These are phyloP conservation scores for Pocota personata DNA, from an alignment of 2,888 invertebrate genomes.

Conservation along the genomic window DNA sequence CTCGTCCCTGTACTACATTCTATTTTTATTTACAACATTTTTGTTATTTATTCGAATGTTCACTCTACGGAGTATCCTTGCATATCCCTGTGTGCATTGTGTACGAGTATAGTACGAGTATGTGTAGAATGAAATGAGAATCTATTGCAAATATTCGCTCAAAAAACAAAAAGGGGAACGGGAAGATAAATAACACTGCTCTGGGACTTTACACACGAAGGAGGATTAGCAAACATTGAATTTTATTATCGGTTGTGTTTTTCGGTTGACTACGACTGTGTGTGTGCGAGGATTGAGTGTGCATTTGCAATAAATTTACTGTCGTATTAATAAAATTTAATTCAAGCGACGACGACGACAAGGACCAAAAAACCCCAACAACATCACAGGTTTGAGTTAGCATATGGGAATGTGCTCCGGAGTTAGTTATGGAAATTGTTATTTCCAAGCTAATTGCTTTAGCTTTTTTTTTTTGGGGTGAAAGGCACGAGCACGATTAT, in stretches of 20 bases:
- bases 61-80: slow-evolving; percentile 43
- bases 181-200: slow-evolving; percentile 35
- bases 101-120: not conserved
- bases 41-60: slow-evolving; percentile 70
- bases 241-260: slow-evolving; percentile 71
- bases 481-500: slow-evolving; percentile 35
- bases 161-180: slow-evolving; percentile 13
- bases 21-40: slow-evolving; percentile 68
- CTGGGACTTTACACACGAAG: slow-evolving; percentile 43
- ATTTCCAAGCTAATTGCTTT: slow-evolving; percentile 66
- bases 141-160: slow-evolving; percentile 53
- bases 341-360: slow-evolving; percentile 36
- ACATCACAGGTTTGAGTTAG: slow-evolving; percentile 24
- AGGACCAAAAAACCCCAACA: not conserved
- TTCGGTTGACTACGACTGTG: slow-evolving; percentile 34
- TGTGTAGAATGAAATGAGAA: slow-evolving; percentile 56
- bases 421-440: slow-evolving; percentile 68
- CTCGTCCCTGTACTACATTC: slow-evolving; percentile 21
- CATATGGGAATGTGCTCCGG: slow-evolving; percentile 38
- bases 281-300: slow-evolving; percentile 1
- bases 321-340: slow-evolving; percentile 72
- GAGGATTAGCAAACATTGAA: slow-evolving; percentile 71
- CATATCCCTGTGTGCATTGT: slow-evolving; percentile 41
- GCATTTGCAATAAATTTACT: slow-evolving; percentile 62
- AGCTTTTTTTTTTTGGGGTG: slow-evolving; percentile 7